These are phyloP conservation scores for Choloepus hoffmanni DNA, from an alignment of 2,113 vertebrate genomes.

Conservation along the genomic window DNA sequence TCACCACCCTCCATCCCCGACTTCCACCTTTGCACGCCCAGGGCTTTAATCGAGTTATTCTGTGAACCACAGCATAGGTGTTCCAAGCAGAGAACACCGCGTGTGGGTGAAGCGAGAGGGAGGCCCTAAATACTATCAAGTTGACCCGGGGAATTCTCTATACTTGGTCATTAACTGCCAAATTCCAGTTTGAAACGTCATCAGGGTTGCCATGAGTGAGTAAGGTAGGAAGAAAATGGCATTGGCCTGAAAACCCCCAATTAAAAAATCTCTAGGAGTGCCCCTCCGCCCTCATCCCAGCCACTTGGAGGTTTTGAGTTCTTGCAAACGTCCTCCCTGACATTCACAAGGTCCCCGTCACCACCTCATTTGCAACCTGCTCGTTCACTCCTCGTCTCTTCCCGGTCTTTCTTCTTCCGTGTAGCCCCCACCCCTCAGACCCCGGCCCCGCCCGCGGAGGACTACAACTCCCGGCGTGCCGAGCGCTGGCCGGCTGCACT, in stretches of 20 bases:
- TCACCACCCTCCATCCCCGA: neutral
- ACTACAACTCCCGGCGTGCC: constrained; percentile 81
- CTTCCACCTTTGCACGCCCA: too few species aligned
- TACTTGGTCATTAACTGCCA: neutral
- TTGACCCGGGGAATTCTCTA: neutral
- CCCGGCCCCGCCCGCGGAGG: neutral
- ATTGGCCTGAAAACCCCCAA: neutral
- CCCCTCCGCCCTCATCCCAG: too few species aligned
- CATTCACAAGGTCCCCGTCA: too few species aligned
- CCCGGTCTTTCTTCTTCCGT: neutral
- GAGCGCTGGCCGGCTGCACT: neutral
- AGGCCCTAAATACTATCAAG: neutral
- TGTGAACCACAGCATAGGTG: neutral
- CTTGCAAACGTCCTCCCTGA: accelerated
- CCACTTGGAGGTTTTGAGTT: neutral
- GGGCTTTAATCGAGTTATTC: neutral
- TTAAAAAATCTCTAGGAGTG: neutral
- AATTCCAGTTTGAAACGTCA: constrained; percentile 38
- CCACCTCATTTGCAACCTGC: neutral
- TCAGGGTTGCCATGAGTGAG: neutral
- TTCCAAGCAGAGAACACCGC: neutral
- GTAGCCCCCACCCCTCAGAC: neutral
- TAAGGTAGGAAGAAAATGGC: neutral
- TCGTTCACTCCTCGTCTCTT: neutral
- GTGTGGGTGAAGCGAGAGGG: neutral